A percentile compares a stretch with the other conserved stretches of the same genome.
These are phyloP conservation scores for Arnoldichthys spilopterus DNA, from an alignment of 2,797 vertebrate species.

Conservation along the genomic window DNA sequence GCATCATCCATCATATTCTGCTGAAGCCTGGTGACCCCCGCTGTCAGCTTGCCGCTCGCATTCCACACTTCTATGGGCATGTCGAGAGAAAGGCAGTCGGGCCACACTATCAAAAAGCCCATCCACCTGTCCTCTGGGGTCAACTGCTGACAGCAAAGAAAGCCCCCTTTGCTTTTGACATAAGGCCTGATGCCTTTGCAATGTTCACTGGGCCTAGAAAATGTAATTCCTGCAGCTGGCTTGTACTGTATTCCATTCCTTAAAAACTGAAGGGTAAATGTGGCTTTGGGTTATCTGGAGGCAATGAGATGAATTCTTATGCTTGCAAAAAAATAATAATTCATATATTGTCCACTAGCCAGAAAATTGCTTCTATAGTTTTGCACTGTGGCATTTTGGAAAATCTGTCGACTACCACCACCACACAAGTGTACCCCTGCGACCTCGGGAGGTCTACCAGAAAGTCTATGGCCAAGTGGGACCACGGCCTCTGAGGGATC, in stretches of 20 bases:
- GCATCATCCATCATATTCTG: neutral
- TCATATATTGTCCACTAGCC: neutral
- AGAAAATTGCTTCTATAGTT: neutral
- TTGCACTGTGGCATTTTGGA: no score
- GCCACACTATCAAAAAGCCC: neutral
- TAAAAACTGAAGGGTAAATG: neutral
- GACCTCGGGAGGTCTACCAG: no score
- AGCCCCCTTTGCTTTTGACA: neutral
- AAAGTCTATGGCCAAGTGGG: no score
- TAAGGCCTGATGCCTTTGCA: neutral
- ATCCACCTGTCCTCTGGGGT: neutral
- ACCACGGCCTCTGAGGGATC: no score
- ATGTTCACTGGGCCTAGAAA: neutral
- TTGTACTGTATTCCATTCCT: neutral
- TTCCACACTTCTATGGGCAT: neutral
- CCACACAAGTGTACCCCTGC: no score
- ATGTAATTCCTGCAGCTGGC: neutral
- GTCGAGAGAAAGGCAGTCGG: neutral
- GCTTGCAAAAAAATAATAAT: no score
- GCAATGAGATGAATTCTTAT: neutral
- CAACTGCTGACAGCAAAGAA: constrained; percentile 7
- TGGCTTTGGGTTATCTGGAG: neutral
- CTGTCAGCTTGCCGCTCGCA: neutral
- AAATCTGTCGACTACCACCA: no score
- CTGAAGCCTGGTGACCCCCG: neutral